These are phyloP conservation scores for Corythoichthys intestinalis DNA, from an alignment of 2,113 vertebrate genomes.

Conservation along the genomic window DNA sequence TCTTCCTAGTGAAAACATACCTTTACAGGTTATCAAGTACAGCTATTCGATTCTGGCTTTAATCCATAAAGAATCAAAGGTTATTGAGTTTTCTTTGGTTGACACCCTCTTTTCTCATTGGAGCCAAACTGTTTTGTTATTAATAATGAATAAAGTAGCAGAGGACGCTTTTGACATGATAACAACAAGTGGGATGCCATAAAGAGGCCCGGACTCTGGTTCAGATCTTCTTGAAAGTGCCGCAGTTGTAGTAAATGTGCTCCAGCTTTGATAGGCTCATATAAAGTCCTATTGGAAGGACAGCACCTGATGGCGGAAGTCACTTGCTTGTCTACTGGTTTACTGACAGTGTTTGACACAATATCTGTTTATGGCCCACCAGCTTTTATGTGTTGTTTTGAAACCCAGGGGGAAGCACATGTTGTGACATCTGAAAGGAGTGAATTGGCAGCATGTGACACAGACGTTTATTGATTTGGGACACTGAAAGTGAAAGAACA, in stretches of 20 bases:
- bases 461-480: conserved; percentile 42
- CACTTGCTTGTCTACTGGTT: conserved; percentile 44
- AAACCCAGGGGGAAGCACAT: conserved; percentile 22
- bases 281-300: conserved; percentile 45
- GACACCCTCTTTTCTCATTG: conserved; percentile 56
- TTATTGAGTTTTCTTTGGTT: conserved; percentile 39
- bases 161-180: conserved; percentile 42
- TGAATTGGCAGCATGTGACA: conserved; percentile 40
- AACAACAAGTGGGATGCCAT: conserved; percentile 50
- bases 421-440: conserved; percentile 39
- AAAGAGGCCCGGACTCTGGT: conserved; percentile 44
- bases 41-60: conserved; percentile 6
- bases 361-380: conserved; percentile 47
- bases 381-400: conserved; percentile 58
- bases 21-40: conserved; percentile 12
- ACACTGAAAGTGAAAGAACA: conserved; percentile 25
- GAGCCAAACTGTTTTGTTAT: conserved; percentile 35
- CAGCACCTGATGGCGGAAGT: conserved; percentile 41
- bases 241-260: conserved; percentile 35
- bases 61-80: conserved; percentile 37
- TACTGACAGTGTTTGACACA: conserved; percentile 53
- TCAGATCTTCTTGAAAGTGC: conserved; percentile 53
- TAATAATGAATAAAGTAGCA: conserved; percentile 60
- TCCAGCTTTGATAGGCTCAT: conserved; percentile 43
- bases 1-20: conserved; percentile 11